These are phyloP conservation scores for Trissonchulus sp. DNA, from an alignment of 2,888 invertebrate species.

Conservation along the genomic window DNA sequence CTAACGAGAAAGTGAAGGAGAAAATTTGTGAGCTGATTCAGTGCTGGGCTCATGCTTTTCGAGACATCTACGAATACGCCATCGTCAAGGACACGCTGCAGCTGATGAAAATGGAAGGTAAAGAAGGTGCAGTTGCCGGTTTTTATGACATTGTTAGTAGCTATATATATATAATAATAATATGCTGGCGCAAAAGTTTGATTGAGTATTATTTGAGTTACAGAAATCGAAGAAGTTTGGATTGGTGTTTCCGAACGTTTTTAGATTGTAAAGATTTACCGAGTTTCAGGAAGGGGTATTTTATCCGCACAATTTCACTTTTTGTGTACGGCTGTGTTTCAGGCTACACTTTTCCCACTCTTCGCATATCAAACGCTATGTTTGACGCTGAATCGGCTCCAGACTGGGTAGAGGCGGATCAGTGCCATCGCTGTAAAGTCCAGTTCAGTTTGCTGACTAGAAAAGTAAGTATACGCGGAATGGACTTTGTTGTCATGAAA, in stretches of 20 bases:
- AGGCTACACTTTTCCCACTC: conserved; percentile 74
- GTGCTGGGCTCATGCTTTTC: conserved; percentile 96
- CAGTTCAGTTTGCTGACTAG: conserved; percentile 74
- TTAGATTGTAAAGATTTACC: too few relatives aligned
- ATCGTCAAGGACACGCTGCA: conserved; percentile 76
- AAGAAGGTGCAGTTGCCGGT: too few relatives aligned
- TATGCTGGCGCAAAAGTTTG: too few relatives aligned
- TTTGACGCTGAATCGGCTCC: conserved; percentile 94
- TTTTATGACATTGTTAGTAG: too few relatives aligned
- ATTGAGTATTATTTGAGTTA: too few relatives aligned
- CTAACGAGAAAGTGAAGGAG: conserved; percentile 58
- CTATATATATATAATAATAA: too few relatives aligned
- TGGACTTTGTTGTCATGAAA: too few relatives aligned
- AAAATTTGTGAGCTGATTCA: conserved; percentile 91
- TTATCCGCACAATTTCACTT: too few relatives aligned
- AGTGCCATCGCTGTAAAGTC: conserved; percentile 87
- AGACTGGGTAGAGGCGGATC: conserved; percentile 92
- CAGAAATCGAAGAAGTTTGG: too few relatives aligned
- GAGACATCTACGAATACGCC: conserved; percentile 65
- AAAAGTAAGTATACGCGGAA: conserved; percentile 60
- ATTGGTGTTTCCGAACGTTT: too few relatives aligned
- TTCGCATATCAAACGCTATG: conserved; percentile 97
- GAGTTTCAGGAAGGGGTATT: too few relatives aligned
- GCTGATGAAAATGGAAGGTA: conserved; percentile 81
- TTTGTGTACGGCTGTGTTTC: too few relatives aligned